Percentiles rank a stretch among this genome's conserved stretches.
Evolutionary conservation across 2,797 vertebrate genomes (phyloP).

Genomic region (Loris lydekkerianus): DNA sequence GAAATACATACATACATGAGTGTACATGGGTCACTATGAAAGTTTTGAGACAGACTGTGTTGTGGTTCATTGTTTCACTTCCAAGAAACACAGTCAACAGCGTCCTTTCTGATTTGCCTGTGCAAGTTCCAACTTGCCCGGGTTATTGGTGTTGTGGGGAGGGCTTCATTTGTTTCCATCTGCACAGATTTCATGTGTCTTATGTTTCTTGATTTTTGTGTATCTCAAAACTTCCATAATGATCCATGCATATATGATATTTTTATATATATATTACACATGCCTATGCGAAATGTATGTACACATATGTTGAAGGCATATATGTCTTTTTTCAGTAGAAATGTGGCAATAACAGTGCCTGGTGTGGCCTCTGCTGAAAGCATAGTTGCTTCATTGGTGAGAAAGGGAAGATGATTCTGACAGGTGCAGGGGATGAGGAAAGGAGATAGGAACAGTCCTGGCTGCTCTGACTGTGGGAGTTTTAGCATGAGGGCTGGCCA

Average conservation of each 20-base stretch:
- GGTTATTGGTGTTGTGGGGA: too few relatives aligned
- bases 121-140: too few relatives aligned
- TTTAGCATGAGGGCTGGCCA: neutral
- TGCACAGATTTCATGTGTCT: too few relatives aligned
- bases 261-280: neutral
- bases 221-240: too few relatives aligned
- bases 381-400: neutral
- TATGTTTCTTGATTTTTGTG: too few relatives aligned
- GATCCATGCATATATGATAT: neutral
- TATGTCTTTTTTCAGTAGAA: neutral
- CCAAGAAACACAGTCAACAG: too few relatives aligned
- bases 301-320: neutral
- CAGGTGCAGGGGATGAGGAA: neutral
- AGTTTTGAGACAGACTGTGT: too few relatives aligned
- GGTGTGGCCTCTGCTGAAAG: neutral
- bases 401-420: neutral
- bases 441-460: neutral
- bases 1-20: neutral
- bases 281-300: neutral
- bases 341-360: neutral
- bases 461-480: neutral
- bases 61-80: too few relatives aligned
- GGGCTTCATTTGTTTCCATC: too few relatives aligned
- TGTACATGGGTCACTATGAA: too few relatives aligned
- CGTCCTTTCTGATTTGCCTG: too few relatives aligned